Base-by-base conservation (phyloP, 1,140 invertebrate genomes). In the Nylanderia fulva region DNA sequence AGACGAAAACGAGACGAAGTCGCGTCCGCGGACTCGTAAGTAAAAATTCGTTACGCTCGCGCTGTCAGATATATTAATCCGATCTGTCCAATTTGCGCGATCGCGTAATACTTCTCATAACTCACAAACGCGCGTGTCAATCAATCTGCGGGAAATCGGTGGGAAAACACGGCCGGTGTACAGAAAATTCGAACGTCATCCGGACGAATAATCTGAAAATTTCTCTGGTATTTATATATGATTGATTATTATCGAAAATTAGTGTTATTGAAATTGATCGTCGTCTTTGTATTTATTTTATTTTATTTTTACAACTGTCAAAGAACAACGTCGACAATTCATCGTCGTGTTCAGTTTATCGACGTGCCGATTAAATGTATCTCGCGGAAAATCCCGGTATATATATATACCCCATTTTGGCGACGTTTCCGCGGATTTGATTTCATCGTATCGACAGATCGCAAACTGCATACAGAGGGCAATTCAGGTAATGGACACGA, bases 221-320 rank as follows among this genome's bases (percentile, higher is more conserved):
- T 56, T 18, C 63, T 48, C 42, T n/a, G 45, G 6, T 36, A 33
- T 71, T 33, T 60, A 42, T n/a, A n/a, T n/a, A n/a, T 42, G 52
- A 82, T 58, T 29, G 66, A 71, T 82, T 58, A 71, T 82, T 58
- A 45, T 82, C 36, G 27, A 33, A 42, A 58, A 80, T 29, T 36
- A 56, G 18, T 48, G 48, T 36, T 63, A 54, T 80, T 42, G n/a
- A 58, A 29, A 80, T 56, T 69, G 24, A 71, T 71, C 15, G 13
- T 29, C 45, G 24, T 15, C 29, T 9, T 13, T 27, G 29, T 29
- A 13, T 39, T 42, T 42, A 13, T 45, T 45, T 15, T 18, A 5
- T 45, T 15, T 3, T 13, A 13, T 45, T 15, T 45, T 45, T 45
- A 18, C 3, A 48, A 6, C 13, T 36, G 48, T 36, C 24, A 0